Base-by-base conservation (phyloP, 37 sponge, comb jelly and placozoan species). In the Oopsacas minuta region DNA sequence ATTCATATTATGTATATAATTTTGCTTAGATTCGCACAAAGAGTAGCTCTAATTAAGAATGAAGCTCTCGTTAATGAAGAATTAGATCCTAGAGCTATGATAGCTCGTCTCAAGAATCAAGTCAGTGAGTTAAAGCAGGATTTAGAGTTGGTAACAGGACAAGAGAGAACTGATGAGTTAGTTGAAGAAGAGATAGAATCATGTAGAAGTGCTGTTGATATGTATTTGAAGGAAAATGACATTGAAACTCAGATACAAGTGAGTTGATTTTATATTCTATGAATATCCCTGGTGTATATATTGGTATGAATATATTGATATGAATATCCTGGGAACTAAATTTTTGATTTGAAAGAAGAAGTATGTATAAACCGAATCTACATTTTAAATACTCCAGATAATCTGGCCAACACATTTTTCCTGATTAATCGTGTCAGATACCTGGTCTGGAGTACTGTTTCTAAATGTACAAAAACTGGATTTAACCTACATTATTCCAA, bases 1-100 rank as follows among this genome's bases (percentile, higher is more conserved):
- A n/a, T n/a, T n/a, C n/a, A n/a, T n/a, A n/a, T n/a, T n/a, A n/a
- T n/a, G n/a, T n/a, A n/a, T n/a, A n/a, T n/a, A n/a, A n/a, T n/a
- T n/a, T n/a, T n/a, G n/a, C n/a, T n/a, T n/a, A 61, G 75, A 61
- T 98, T 98, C 87, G 89, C 99, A 36, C 99, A 98, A 83, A 83
- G 99, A 82, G 99, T 98, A 8, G 99, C 99, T 22, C 85, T 94
- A 12, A 91, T 98, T 32, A 93, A 98, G 89, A 98, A 98, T 81
- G 95, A 98, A 30, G 99, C 96, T 32, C 61, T 88, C 0, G 84
- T 92, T 36, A 98, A 98, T 90, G 96, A 98, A 88, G 99, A 98
- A 36, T 81, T 94, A 36, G 96, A 98, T 82, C 99, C 99, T 10
- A 91, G 93, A 85, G 86, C 90, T 90, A 91, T 94, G 92, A 92